Base-by-base conservation (phyloP, 1,140 invertebrate species). In the Caenorhabditis brenneri region DNA sequence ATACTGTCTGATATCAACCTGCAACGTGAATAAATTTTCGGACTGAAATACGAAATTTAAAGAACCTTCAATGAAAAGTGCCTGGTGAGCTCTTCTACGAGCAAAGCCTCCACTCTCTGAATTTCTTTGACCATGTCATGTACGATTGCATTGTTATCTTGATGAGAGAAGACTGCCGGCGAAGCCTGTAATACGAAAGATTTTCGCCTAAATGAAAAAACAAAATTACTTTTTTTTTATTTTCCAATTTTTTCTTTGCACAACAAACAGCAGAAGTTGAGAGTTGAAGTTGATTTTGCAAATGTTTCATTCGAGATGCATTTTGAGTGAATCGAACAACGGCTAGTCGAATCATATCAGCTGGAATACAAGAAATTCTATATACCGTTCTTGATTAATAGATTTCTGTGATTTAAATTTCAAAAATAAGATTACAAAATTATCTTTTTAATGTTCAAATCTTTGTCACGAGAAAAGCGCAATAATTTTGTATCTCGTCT, bases 51-150 rank as follows among this genome's bases (percentile, higher is more conserved):
- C n/a, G n/a, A n/a, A n/a, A n/a, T n/a, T n/a, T 10, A 78, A 46
- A n/a, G 24, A 5, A 83, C 81, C 69, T 87, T 55, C 15, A 89
- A 65, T 16, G 88, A 88, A 80, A 89, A 90, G 33, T 88, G 89
- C 31, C 81, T 74, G 4, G 24, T 53, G 9, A 89, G 60, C 69
- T 90, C 87, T 15, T 90, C 87, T 15, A 33, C 65, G 19, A 89
- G 86, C 9, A 60, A 24, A 9, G 46, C 22, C 53, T 89, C 88
- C 33, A 88, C 29, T 10, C 27, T 22, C 60, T 53, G 53, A 83
- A 89, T 88, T 49, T 88, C 80, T 24, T 83, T 83, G 15, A 86
- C n/a, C 0, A 82, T 79, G 7, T 48, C 33, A 10, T 88, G 48
- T 9, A 88, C 60, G n/a, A 83, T 33, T 27, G 36, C 31, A 49